Evolutionary conservation across 1,140 invertebrate species (phyloP).

Genomic region (Panulirus ornatus): DNA sequence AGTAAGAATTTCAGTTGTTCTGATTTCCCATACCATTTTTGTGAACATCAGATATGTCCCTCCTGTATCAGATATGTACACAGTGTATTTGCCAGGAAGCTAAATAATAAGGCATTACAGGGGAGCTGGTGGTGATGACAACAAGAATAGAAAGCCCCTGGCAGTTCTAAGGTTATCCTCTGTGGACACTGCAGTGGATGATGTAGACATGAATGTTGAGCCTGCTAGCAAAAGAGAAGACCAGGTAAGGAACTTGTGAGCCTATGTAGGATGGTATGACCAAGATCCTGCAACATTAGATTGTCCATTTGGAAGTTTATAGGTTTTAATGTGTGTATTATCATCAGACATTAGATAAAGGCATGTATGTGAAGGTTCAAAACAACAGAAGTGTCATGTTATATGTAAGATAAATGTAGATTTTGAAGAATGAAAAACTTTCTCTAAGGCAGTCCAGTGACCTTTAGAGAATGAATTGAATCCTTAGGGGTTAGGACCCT

Average conservation of each 20-base stretch:
- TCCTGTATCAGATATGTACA: background rate
- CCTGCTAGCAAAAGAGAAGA: constrained; percentile 74
- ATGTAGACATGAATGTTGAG: constrained; percentile 75
- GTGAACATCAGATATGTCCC: background rate
- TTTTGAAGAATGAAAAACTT: no score
- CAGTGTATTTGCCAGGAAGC: background rate
- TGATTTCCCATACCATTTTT: no score
- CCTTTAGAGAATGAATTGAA: no score
- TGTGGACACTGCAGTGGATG: constrained; percentile 73
- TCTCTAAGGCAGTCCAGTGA: no score
- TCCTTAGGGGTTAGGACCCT: no score
- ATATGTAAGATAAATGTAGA: no score
- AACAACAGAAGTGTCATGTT: no score
- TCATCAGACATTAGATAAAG: no score
- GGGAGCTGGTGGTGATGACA: constrained; percentile 67
- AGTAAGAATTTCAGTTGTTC: no score
- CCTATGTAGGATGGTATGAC: no score
- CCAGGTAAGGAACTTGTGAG: constrained; percentile 66
- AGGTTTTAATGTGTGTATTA: no score
- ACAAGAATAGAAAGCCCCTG: constrained; percentile 74
- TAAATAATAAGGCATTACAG: constrained; percentile 32
- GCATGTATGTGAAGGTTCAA: background rate
- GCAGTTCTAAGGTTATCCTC: constrained; percentile 73
- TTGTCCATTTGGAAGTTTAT: background rate
- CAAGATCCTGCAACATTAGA: no score